Base-by-base conservation (phyloP, 2,797 vertebrate species). In the Lemur catta region DNA sequence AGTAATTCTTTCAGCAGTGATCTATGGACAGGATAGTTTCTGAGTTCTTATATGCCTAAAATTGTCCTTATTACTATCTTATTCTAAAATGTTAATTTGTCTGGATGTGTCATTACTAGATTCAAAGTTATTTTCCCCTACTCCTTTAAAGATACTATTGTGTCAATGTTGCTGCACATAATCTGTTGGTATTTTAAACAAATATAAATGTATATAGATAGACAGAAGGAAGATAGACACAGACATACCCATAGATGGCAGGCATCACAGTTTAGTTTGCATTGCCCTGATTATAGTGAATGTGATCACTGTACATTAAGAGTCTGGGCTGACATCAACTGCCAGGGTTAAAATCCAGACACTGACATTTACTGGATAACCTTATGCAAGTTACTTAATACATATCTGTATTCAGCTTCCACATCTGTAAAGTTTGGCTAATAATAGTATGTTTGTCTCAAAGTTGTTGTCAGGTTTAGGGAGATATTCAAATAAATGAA, bases 51-150 rank as follows among this genome's bases (percentile, higher is more conserved):
- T 72, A 59, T 50, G 48, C 18, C 18, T 46, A 41, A 92, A 79
- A 89, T 8, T 67, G 9, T 76, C 20, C 71, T 89, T 57, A 75
- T 88, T 55, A 59, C 13, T 91, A 28, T 24, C 20, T 81, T 79
- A 81, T 84, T 93, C 63, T 89, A 96, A 85, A 93, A 89, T n/a
- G 76, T 78, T 72, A 75, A 81, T 89, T 63, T 93, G 35, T 48
- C 41, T 91, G 15, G 12, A 71, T 12, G 86, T 18, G 10, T 57
- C 35, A 91, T 85, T 91, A 74, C 22, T 85, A 82, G 17, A 86
- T 59, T 79, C 43, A 79, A 87, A 85, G 33, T 50, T 74, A 85
- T 69, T 89, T 85, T 48, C 28, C 74, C 65, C n/a, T 38, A 63
- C 6, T 15, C 22, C 28, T 89, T 95, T 93, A 82, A 76, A 65